Percentiles rank a stretch among this genome's conserved stretches.
Evolutionary conservation across 2,888 invertebrate genomes (phyloP).

Genomic region (Steinernema carpocapsae): DNA sequence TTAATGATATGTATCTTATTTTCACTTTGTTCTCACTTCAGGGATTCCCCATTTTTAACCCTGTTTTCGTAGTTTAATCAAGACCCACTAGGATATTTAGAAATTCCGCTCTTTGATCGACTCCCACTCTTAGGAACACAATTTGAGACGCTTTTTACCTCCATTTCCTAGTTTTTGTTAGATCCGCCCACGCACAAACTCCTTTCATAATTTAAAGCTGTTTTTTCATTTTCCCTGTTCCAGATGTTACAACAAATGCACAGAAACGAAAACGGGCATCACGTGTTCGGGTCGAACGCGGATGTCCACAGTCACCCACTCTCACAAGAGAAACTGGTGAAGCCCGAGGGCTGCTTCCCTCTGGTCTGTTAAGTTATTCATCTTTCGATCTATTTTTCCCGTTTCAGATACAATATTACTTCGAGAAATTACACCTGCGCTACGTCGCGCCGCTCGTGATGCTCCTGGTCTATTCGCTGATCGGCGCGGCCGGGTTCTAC

Average conservation of each 20-base stretch:
- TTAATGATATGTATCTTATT: no score
- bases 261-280: background rate
- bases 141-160: no score
- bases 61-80: no score
- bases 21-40: no score
- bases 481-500: slow-evolving; percentile 66
- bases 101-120: no score
- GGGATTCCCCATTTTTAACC: no score
- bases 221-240: background rate
- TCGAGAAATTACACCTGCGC: slow-evolving; percentile 58
- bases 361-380: slow-evolving; percentile 3
- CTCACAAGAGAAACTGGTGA: background rate
- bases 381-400: background rate
- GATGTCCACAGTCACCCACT: background rate
- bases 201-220: no score
- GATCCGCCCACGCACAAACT: background rate
- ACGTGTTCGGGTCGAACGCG: background rate
- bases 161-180: no score
- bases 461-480: slow-evolving; percentile 63
- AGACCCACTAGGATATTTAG: no score
- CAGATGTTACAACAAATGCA: slow-evolving; percentile 30
- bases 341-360: background rate
- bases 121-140: no score
- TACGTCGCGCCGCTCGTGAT: slow-evolving; percentile 63
- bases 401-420: slow-evolving; percentile 59